Conservation (phyloP, 2,797 vertebrate genomes). For the Staurois parvus region DNA sequence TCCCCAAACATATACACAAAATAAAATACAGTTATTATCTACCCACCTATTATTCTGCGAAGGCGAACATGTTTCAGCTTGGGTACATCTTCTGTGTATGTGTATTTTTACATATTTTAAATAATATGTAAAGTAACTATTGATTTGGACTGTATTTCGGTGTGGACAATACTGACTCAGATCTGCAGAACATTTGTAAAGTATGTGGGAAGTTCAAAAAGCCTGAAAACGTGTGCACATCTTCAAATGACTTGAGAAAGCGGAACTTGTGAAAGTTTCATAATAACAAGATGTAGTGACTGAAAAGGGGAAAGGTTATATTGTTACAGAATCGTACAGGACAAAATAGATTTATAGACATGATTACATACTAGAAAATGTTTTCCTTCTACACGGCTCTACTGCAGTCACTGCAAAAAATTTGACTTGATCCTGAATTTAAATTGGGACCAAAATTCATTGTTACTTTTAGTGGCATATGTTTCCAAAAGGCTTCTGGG, state of each 20-base stretch:
- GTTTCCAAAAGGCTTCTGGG: no score
- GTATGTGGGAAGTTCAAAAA: conserved; percentile 15
- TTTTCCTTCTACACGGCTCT: background rate
- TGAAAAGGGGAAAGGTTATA: conserved; percentile 16
- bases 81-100: no score
- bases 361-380: background rate
- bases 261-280: conserved; percentile 45
- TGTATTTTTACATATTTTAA: no score
- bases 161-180: background rate
- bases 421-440: no score
- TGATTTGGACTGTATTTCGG: background rate
- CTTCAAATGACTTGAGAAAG: conserved; percentile 24
- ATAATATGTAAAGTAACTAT: background rate
- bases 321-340: background rate
- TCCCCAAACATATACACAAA: no score
- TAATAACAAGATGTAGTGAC: conserved; percentile 21
- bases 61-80: no score
- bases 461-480: no score
- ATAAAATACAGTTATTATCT: no score
- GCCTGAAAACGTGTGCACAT: conserved; percentile 13
- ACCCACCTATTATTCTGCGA: no score
- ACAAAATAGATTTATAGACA: background rate
- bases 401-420: background rate
- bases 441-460: no score
- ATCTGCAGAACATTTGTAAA: background rate